Evolutionary conservation across 2,113 vertebrate genomes (phyloP).

Genomic region (Pterocles burchelli): DNA sequence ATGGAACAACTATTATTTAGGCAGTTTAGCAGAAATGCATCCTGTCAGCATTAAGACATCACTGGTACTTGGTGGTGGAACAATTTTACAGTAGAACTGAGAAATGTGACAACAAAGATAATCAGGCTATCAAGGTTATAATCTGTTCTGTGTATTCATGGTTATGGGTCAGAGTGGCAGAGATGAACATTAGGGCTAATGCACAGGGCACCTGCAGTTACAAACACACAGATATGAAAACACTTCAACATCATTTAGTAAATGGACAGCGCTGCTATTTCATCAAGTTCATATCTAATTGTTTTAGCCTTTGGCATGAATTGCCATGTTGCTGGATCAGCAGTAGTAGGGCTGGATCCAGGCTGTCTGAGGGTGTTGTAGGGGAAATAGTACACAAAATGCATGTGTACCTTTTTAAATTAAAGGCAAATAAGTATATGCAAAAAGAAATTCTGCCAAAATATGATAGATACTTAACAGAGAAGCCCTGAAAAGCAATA

Average conservation of each 20-base stretch:
- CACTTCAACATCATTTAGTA: constrained; percentile 29
- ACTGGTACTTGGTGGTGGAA: constrained; percentile 48
- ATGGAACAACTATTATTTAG: constrained; percentile 5
- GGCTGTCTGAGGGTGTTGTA: neutral
- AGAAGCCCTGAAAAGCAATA: neutral
- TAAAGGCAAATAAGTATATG: neutral
- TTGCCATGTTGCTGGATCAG: neutral
- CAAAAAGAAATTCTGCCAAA: neutral
- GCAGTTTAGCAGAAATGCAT: constrained; percentile 19
- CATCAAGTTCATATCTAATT: constrained; percentile 59
- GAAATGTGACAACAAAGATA: constrained; percentile 46
- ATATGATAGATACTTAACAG: neutral
- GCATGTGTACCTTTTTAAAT: neutral
- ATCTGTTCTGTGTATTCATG: constrained; percentile 22
- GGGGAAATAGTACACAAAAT: neutral
- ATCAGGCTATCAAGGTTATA: constrained; percentile 40
- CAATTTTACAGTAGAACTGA: constrained; percentile 15
- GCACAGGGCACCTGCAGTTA: constrained; percentile 17
- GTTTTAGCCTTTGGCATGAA: constrained; percentile 33
- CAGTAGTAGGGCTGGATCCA: neutral
- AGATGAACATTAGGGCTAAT: neutral
- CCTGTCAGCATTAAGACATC: neutral
- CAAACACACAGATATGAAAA: constrained; percentile 19
- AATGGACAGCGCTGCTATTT: constrained; percentile 49
- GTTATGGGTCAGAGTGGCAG: constrained; percentile 47